Evolutionary conservation across 2,888 invertebrate genomes (phyloP).

Genomic region (Andrena bucephala): DNA sequence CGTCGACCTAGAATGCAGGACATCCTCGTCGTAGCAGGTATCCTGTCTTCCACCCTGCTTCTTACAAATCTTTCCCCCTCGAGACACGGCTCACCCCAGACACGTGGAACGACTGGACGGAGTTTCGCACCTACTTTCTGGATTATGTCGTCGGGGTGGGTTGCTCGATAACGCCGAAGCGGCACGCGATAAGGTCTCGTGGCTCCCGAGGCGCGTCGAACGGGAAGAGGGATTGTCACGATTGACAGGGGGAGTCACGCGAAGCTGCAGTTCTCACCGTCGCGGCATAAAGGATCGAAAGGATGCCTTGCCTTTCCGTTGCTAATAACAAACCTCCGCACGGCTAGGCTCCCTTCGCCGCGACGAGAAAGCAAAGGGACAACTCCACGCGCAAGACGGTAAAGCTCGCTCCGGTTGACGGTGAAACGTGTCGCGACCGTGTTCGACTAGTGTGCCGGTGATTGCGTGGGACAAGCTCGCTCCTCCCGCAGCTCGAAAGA

Average conservation of each 20-base stretch:
- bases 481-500: conserved; percentile 24
- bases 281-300: not conserved
- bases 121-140: not conserved
- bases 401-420: not conserved
- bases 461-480: conserved; percentile 27
- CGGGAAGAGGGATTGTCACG: not conserved
- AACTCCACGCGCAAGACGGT: not conserved
- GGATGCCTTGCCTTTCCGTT: not conserved
- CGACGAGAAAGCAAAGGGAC: not conserved
- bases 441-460: not conserved
- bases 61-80: no score
- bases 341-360: not conserved
- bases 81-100: not conserved
- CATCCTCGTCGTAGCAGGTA: no score
- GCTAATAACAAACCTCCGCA: not conserved
- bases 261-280: not conserved
- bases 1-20: no score
- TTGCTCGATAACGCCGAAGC: not conserved
- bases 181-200: conserved; percentile 15
- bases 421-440: conserved; percentile 5
- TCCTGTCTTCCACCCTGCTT: no score
- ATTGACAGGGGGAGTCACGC: conserved; percentile 1
- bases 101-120: not conserved
- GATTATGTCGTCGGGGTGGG: not conserved
- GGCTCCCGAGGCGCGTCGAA: conserved; percentile 6